Evolutionary conservation across 2,797 vertebrate genomes (phyloP), one percentile per base, ranked within the genome.

Genomic region (Myotis findleyi): DNA sequence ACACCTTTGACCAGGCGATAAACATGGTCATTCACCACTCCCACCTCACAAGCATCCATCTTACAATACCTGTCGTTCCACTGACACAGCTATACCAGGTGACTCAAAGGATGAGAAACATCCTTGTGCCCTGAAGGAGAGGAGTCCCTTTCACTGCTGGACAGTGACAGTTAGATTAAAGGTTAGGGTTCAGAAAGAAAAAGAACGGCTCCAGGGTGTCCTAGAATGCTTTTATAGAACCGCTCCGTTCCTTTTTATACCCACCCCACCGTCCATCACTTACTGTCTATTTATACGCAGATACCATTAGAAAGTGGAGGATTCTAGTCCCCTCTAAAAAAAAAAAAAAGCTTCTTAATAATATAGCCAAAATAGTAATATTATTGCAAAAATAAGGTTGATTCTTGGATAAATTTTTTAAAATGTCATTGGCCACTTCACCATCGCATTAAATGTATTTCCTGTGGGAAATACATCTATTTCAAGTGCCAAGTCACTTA

Each of bases 301-400:
- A 66, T 76, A 30, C 30, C 62, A 49, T 69, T 62, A 94, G 72
- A 76, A 84, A 36, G 69, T 87, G 12, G 55, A 77, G 8, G 62
- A 62, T 30, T 51, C 49, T 30, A 59, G 44, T 25, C 18, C 17
- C 72, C 23, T 69, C 47, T 1, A 27, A 27, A 59, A 36, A 77
- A 66, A 83, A n/a, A 84, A 38, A 80, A 44, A 55, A 51, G 14
- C 66, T 73, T 5, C 27, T 62, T 76, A 68, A 18, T 53, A 25
- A 92, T 47, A 77, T 41, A 87, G 64, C 44, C 62, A 47, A 87
- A 88, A 72, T 77, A 71, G n/a, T 83, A 57, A 47, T 62, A 57
- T 30, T 66, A 25, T 85, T 62, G 82, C 2, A 62, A 95, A 95
- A 88, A 49, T 73, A 86, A 91, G 11, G 18, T 86, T 53, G 23